A percentile compares a stretch with the other conserved stretches of the same genome.
Conservation (phyloP, 2,888 invertebrate genomes). For the Diloba caeruleocephala region DNA sequence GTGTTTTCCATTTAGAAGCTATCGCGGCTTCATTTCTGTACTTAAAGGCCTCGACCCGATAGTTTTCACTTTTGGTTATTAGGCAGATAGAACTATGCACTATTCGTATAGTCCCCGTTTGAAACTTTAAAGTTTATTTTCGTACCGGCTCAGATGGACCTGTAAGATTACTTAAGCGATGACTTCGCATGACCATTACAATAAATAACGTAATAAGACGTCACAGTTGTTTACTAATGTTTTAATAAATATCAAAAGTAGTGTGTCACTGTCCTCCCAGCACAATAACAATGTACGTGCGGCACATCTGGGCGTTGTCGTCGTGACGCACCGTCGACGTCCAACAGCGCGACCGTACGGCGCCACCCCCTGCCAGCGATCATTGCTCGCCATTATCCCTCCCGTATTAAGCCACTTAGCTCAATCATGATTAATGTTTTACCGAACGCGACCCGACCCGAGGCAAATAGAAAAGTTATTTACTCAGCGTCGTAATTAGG, state of each 20-base stretch:
- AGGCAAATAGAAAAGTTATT: slow-evolving; percentile 88
- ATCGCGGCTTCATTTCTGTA: slow-evolving; percentile 72
- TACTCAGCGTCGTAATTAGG: slow-evolving; percentile 87
- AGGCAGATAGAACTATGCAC: slow-evolving; percentile 27
- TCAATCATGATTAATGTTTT: slow-evolving; percentile 90
- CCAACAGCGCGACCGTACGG: slow-evolving; percentile 78
- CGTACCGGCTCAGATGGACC: too few relatives aligned
- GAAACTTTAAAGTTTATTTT: too few relatives aligned
- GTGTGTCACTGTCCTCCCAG: slow-evolving; percentile 5
- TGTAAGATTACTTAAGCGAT: too few relatives aligned
- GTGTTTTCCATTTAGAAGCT: slow-evolving; percentile 81
- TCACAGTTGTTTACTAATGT: not conserved
- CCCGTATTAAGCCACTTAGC: slow-evolving; percentile 89
- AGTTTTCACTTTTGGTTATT: slow-evolving; percentile 52
- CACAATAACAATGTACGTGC: slow-evolving; percentile 23
- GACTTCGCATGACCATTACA: too few relatives aligned
- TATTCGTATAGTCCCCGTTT: not conserved
- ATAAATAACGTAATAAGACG: not conserved
- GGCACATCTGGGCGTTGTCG: slow-evolving; percentile 51
- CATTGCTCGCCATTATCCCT: slow-evolving; percentile 87
- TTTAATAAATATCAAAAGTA: not conserved
- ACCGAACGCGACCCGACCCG: slow-evolving; percentile 84
- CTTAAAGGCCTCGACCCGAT: slow-evolving; percentile 55
- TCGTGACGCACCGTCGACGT: slow-evolving; percentile 73
- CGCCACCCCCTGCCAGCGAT: slow-evolving; percentile 86